Evolutionary conservation across 2,888 invertebrate species (phyloP), one percentile per base, ranked within the genome.

Genomic region (Corbicula japonica): DNA sequence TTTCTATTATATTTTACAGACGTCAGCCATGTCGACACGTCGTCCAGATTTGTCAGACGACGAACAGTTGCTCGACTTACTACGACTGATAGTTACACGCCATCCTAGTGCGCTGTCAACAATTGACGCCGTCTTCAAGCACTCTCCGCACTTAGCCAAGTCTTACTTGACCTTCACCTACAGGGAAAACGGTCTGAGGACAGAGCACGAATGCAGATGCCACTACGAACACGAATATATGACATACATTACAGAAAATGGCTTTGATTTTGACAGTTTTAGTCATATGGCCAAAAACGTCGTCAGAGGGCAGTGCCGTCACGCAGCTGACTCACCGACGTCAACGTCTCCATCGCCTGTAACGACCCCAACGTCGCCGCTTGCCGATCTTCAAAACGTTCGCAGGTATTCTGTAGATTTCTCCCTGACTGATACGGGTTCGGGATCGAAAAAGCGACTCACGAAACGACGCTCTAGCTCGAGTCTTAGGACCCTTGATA

Each of bases 211-310:
- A 35, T 82, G 82, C 30, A 58, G 65, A 15, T 82, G 82, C 61
- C 82, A 82, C 63, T 82, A 78, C 44, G 82, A 82, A n/a, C 72
- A 82, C 54, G 82, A 82, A 26, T 82, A 82, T 44, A 78, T 82
- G 78, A 82, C 82, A 26, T 82, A 82, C 46, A 65, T 82, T 18
- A 81, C 65, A 28, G 82, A 76, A 18, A 68, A 62, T 15, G 81
- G 81, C 5, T 66, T 82, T 34, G 78, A 82, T 26, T 82, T 78
- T 65, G 78, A 78, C n/a, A 60, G 46, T 21, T 82, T 82, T 60
- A 78, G 75, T 73, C 78, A 76, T n/a, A 73, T 78, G 54, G 70
- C 82, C 5, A 82, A 76, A 50, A 82, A 82, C 38, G 82, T 82
- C 5, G 61, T 73, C 34, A 62, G 72, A 48, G 82, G 82, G 1